Evolutionary conservation across 2,888 invertebrate species (phyloP), one percentile per base, ranked within the genome.

Genomic region (Lasioglossum morio): DNA sequence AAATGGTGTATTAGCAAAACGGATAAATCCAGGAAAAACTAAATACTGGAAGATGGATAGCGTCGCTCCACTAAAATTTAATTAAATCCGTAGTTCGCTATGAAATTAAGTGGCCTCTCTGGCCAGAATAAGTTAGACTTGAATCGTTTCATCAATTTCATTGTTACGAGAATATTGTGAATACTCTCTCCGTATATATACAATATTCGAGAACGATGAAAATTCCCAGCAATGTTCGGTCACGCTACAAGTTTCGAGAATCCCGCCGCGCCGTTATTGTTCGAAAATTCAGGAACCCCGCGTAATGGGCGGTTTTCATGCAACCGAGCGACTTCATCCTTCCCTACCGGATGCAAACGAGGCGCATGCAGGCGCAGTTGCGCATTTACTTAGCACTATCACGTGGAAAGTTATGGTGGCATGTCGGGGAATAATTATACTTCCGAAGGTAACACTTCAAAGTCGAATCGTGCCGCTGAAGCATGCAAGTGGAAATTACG

Each of bases 351-450:
- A 66, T 53, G 74, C 60, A 43, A 19, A 76, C 40, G 43, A 60
- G 75, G 27, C 46, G 30, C 16, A 34, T 4, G 72, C 43, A 48
- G 5, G 23, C 14, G 60, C 81, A 37, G 27, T 43, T 48, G 46
- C 57, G 48, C 72, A 19, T 72, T 72, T 72, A 79, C 37, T 79
- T 72, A 72, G 72, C 63, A n/a, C n/a, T 48, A 48, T 16, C 78
- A 40, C 46, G 72, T 69, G 23, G 27, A 46, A 46, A 60, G 60
- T 40, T 34, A 79, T 16, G 30, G 30, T 79, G 37, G 72, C 81
- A 53, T 81, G 72, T 63, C 72, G 34, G 37, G 10, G 72, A 63
- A 66, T 73, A 72, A 79, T 82, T 73, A 82, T 48, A 23, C 81
- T 48, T 69, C 27, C n/a, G 46, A n/a, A n/a, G 27, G 66, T 63